A percentile compares a stretch with the other conserved stretches of the same genome.
phyloP scores from a whole-genome alignment of 2,888 invertebrate genomes.

The Holacanthella duospinosa region DNA sequence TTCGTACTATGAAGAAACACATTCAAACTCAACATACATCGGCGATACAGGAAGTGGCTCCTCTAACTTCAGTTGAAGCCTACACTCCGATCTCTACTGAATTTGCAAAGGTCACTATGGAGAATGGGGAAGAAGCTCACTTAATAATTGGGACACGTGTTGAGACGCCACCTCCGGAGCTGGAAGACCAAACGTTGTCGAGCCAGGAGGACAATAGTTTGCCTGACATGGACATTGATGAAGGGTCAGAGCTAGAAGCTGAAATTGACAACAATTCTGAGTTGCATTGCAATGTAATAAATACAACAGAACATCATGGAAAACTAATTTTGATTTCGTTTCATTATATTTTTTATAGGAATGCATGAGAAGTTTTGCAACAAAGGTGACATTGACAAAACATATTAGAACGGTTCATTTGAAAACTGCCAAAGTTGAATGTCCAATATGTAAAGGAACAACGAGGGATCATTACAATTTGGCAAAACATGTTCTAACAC shows the following conservation, averaged over 20 bases:
- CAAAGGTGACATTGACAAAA: neutral
- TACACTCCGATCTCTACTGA: neutral
- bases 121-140: neutral
- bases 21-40: neutral
- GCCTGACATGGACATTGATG: too few species aligned
- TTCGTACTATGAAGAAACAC: neutral
- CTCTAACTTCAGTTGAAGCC: neutral
- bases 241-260: neutral
- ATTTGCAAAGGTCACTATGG: neutral
- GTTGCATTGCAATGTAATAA: neutral
- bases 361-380: neutral
- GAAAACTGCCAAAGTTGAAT: neutral
- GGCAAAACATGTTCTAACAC: neutral
- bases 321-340: too few species aligned
- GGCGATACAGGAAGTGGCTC: neutral
- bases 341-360: neutral
- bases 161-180: neutral
- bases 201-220: neutral
- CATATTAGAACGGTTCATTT: neutral
- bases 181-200: neutral
- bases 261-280: neutral
- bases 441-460: neutral
- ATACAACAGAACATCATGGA: too few species aligned
- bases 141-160: neutral
- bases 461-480: neutral